Base-by-base conservation (phyloP, 2,888 invertebrate species). In the Bhutanitis thaidina region DNA sequence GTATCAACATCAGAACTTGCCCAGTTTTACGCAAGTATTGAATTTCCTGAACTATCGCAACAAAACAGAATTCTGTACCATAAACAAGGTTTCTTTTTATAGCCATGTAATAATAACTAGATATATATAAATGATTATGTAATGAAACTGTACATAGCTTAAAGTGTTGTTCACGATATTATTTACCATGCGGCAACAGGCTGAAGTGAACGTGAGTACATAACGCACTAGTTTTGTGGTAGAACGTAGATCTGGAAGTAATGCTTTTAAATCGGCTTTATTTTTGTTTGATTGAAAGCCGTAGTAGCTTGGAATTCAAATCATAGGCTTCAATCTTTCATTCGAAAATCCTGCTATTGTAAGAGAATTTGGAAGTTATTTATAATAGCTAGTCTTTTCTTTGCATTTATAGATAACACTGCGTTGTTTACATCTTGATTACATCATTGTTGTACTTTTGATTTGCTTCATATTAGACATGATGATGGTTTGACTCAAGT, bases 121-220 rank as follows among this genome's bases (percentile, higher is more conserved):
- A 47, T 30, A 46, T 5, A 25, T 47, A 41, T 29, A 36, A 47
- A 16, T 49, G 15, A 15, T 29, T n/a, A n/a, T n/a, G n/a, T n/a
- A n/a, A n/a, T n/a, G n/a, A n/a, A 9, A 35, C 25, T 87, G 84
- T 84, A 87, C 60, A 85, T 86, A 85, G 86, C 84, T 84, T 82
- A 65, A 61, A 68, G 61, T 67, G 69, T 75, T 74, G 69, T 76
- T 74, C 69, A 80, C 67, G 70, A 67, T 75, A 71, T 67, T 73
- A 80, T 75, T 85, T 75, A 74, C 80, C 85, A 84, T 83, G 90
- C 90, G 84, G 85, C 90, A 68, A 73, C 90, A 93, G 93, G 93
- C 93, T 84, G 93, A 93, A 91, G 93, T 93, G 64, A 91, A 91
- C 90, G 93, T 93, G 91, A 93, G 93, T 93, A 91, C 61, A 44